Base-by-base conservation (phyloP, 2,888 invertebrate genomes). In the Tetranychus truncatus region DNA sequence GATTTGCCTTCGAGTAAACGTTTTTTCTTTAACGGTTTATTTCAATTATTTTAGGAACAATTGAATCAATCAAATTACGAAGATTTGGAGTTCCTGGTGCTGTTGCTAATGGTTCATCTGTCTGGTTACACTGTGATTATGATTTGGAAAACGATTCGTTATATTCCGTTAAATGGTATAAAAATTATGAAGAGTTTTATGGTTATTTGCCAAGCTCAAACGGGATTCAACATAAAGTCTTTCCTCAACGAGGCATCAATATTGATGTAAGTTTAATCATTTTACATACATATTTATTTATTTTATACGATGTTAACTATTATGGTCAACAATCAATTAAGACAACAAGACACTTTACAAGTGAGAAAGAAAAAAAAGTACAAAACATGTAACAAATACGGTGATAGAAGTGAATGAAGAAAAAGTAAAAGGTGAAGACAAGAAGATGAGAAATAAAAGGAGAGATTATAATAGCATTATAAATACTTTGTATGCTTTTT, bases 121-220 rank as follows among this genome's bases (percentile, higher is more conserved):
- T 77, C n/a, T 78, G 77, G 77, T 75, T 78, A 24, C 76, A 76
- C 73, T 78, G 78, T 73, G 77, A 76, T 72, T 78, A 77, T 71
- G 78, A 78, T 74, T 75, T 78, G 46, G 78, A 77, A 71, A 75
- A 72, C 6, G 78, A 78, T 74, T 77, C 77, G 20, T 74, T 78
- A n/a, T 78, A 78, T 76, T 78, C 78, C 5, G 78, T 76, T 24
- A 76, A 76, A 76, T 76, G 76, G 76, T 76, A 76, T 66, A 76
- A 76, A 72, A 74, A 76, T 21, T 74, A 76, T 66, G n/a, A 67
- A 7, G 76, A 76, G 21, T 74, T 76, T 72, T 76, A 74, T 72
- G 34, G 76, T 66, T 74, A 65, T 66, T 55, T n/a, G 8, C 46
- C 66, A 34, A 34, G 34, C 34, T 34, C 34, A 34, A 34, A 34